Base-by-base conservation (phyloP, 2,113 vertebrate genomes). In the Cettia cetti region DNA sequence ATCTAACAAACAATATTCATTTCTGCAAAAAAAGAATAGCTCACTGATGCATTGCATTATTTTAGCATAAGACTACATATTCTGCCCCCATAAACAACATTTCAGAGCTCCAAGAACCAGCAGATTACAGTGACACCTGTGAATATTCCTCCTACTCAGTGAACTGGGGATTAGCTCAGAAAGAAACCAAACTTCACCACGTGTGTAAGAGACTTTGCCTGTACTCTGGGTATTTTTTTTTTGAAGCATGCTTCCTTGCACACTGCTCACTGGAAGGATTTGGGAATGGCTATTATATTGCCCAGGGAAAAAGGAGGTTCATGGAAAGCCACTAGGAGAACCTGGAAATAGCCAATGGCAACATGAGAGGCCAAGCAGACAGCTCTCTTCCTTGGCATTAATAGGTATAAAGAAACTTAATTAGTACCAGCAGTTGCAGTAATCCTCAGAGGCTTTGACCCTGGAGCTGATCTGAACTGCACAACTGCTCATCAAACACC, bases 121-220 rank as follows among this genome's bases (percentile, higher is more conserved):
- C 50, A 74, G 0, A 1, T 71, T 24, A 44, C 54, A 52, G 42
- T 2, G 2, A 49, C 1, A 4, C 15, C 65, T 44, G n/a, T 35
- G 49, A 86, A 69, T 65, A 56, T 53, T 72, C 19, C 31, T 70
- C 33, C 54, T 37, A 45, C 37, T 89, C 40, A n/a, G 19, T 31
- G 82, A 90, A 31, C 23, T 50, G 20, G 44, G 44, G 83, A 40
- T 60, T 68, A 76, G n/a, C 52, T 71, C 61, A 71, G 42, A 53
- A 82, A 35, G 17, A 87, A 92, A 42, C 10, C 45, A 84, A 81
- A 81, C 0, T 7, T 24, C 63, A 19, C 16, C 3, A 4, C 9
- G 6, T 42, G 17, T 4, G 17, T 22, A 23, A 53, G 31, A 75
- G 44, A 28, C 50, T 92, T 61, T 33, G 9, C 11, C 42, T 30